Conservation (phyloP, 1,140 invertebrate species). For the Gonioctena quinquepunctata region DNA sequence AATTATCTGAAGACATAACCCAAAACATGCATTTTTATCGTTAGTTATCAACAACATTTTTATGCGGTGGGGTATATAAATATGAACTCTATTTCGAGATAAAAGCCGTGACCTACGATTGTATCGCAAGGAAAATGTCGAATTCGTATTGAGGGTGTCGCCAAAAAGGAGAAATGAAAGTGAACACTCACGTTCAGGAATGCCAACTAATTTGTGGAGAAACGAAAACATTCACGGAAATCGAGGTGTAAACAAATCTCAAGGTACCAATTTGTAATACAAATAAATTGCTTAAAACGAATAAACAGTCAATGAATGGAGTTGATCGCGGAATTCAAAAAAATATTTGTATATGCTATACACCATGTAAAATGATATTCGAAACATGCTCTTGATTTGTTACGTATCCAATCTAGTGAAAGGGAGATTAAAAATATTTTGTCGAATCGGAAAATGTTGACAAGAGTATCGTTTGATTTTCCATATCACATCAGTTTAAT, state of each 20-base stretch:
- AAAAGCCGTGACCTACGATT: background rate
- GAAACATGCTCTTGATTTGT: too few relatives aligned
- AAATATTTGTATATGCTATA: too few relatives aligned
- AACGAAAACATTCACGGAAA: background rate
- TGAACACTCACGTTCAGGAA: background rate
- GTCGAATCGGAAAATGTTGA: too few relatives aligned
- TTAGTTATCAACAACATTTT: slow-evolving; percentile 10
- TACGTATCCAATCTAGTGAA: too few relatives aligned
- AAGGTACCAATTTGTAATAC: slow-evolving; percentile 4
- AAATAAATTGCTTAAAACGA: slow-evolving; percentile 5
- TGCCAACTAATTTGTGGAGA: background rate
- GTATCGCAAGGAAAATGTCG: background rate
- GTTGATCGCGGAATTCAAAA: too few relatives aligned
- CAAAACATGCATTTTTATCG: slow-evolving; percentile 1
- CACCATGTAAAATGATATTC: too few relatives aligned
- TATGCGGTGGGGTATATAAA: background rate
- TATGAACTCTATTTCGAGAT: background rate
- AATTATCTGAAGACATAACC: slow-evolving; percentile 1
- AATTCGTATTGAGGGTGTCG: background rate
- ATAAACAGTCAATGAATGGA: too few relatives aligned
- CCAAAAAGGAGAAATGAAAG: background rate
- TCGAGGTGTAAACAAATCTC: background rate
- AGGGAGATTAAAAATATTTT: too few relatives aligned
- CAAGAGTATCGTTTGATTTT: too few relatives aligned
- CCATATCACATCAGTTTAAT: too few relatives aligned